Evolutionary conservation across 2,113 vertebrate genomes (phyloP).

Genomic region (Rhombomys opimus): DNA sequence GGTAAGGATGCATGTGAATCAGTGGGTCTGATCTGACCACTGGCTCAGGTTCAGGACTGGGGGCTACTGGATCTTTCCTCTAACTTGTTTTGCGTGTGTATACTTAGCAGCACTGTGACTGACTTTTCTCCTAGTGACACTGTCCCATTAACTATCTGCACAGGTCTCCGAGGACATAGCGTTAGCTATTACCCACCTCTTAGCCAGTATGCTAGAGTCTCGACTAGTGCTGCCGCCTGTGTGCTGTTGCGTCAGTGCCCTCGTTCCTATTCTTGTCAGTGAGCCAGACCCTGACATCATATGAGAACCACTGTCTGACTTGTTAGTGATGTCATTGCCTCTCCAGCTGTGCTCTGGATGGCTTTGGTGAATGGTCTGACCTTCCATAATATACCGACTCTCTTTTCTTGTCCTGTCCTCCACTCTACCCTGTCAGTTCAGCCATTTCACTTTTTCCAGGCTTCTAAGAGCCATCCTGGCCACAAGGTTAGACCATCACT

Average conservation of each 20-base stretch:
- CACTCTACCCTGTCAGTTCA: neutral
- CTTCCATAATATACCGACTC: neutral
- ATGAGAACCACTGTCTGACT: neutral
- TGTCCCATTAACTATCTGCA: neutral
- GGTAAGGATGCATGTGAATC: neutral
- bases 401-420: neutral
- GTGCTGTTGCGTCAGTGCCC: neutral
- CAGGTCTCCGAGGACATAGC: neutral
- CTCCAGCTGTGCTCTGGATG: neutral
- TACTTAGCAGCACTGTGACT: conserved; percentile 27
- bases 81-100: conserved; percentile 35
- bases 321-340: neutral
- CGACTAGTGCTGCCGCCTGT: neutral
- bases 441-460: neutral
- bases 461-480: neutral
- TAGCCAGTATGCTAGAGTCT: neutral
- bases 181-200: neutral
- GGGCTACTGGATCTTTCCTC: neutral
- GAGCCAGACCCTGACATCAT: conserved; percentile 7
- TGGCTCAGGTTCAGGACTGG: conserved; percentile 14
- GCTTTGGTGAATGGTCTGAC: conserved; percentile 30
- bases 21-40: conserved; percentile 13
- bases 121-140: conserved; percentile 20
- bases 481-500: neutral
- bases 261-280: neutral